These are phyloP conservation scores for Plusia festucae DNA, from an alignment of 2,888 invertebrate genomes.

Conservation along the genomic window DNA sequence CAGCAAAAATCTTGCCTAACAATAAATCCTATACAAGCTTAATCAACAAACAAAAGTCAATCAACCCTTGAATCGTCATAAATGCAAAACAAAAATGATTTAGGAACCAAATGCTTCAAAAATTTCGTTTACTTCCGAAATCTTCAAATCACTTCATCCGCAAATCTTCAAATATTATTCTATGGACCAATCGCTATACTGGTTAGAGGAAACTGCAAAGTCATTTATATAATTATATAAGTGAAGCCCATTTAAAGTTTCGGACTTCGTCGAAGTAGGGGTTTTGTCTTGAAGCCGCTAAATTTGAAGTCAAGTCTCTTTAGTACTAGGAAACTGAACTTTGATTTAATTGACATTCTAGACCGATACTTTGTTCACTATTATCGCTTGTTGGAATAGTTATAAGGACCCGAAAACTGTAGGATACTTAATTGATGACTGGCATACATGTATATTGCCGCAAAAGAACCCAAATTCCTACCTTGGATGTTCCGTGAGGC, in stretches of 20 bases:
- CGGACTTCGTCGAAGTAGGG: conserved; percentile 9
- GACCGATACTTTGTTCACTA: not conserved
- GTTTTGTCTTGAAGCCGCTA: conserved; percentile 18
- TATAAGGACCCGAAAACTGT: no score
- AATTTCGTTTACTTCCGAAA: no score
- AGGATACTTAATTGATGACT: no score
- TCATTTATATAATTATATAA: conserved; percentile 14
- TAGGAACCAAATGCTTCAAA: no score
- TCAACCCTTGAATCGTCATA: no score
- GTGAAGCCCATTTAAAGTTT: conserved; percentile 25
- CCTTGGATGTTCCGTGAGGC: no score
- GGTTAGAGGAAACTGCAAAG: conserved; percentile 19
- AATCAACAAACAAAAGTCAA: no score
- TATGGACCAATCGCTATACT: conserved; percentile 14
- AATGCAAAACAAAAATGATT: no score
- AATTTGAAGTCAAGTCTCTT: conserved; percentile 10
- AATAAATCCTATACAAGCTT: no score
- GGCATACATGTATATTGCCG: no score
- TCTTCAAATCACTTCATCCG: not conserved
- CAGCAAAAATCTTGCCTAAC: no score
- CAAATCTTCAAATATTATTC: conserved; percentile 14
- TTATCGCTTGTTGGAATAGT: not conserved
- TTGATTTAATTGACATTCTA: not conserved
- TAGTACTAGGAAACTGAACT: not conserved
- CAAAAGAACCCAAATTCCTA: no score